Base-by-base conservation (phyloP, 2,888 invertebrate species). In the Hemaris fuciformis region DNA sequence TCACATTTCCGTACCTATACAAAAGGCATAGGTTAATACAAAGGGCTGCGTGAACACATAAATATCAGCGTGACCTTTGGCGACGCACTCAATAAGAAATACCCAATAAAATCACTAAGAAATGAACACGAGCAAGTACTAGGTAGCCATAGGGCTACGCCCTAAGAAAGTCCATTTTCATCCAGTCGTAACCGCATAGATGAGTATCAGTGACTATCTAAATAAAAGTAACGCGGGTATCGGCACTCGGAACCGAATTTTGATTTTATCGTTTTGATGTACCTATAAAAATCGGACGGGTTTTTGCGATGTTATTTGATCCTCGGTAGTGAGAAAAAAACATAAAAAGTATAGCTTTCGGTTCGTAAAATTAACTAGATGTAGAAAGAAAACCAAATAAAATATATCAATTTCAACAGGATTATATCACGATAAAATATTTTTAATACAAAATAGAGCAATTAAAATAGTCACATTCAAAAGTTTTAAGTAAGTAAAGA, bases 131-230 rank as follows among this genome's bases (percentile, higher is more conserved):
- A 43, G 43, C 18, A 7, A n/a, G n/a, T 43, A 43, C 1, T 2
- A 43, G n/a, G n/a, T n/a, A n/a, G n/a, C n/a, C n/a, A n/a, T n/a
- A n/a, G 31, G 53, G 10, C 3, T 10, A 31, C 53, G 31, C 18
- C 53, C 18, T 60, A 38, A 41, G 25, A 53, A 41, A 60, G 13
- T 53, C 41, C 41, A 18, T 60, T 60, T 53, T 60, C 53, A 23
- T 18, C 48, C 48, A 23, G 41, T 53, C 60, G 41, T 60, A 48
- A 48, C 48, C 60, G 65, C 62, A 23, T 57, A 43, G 38, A 56
- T 58, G 63, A 63, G 62, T 65, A 67, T 66, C 65, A 38, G 59
- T 66, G 60, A 65, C 62, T 59, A 60, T 64, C 61, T 48, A 42
- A 64, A 64, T 64, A 65, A 65, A 67, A 59, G 27, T 34, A 45